phyloP scores from a whole-genome alignment of 37 sponge, comb jelly and placozoan genomes.

The Spongia lamella region DNA sequence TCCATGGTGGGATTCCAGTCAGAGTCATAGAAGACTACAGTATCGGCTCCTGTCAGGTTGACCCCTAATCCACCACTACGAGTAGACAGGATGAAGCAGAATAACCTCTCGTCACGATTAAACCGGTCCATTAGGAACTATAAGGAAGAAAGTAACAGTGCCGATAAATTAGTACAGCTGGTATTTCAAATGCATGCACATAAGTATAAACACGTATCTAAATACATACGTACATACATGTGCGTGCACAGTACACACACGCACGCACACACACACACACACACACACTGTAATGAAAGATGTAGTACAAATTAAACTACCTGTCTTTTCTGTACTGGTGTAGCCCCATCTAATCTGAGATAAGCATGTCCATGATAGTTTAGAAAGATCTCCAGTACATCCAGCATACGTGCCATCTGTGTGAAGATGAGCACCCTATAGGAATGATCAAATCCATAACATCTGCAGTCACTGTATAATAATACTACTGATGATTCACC shows the following conservation, averaged over 20 bases:
- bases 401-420: conserved; percentile 97
- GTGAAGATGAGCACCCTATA: conserved; percentile 92
- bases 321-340: conserved; percentile 84
- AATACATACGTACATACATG: not conserved
- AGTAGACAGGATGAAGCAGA: conserved; percentile 99
- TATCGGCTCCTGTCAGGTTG: conserved; percentile 98
- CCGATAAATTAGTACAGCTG: not conserved
- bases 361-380: conserved; percentile 97
- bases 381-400: conserved; percentile 93
- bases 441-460: too few species aligned
- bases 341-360: conserved; percentile 94
- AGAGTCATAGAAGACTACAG: conserved; percentile 97
- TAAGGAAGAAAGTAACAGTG: not conserved
- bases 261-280: not conserved
- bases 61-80: conserved; percentile 97
- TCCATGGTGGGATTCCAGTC: conserved; percentile 99
- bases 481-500: conserved; percentile 37
- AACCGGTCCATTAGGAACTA: conserved; percentile 95
- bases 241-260: too few species aligned
- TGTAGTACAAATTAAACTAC: conserved; percentile 9
- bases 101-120: conserved; percentile 88
- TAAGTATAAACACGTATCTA: not conserved
- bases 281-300: not conserved
- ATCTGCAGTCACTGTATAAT: not conserved
- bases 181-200: not conserved